Evolutionary conservation across 2,113 vertebrate genomes (phyloP), one percentile per base, ranked within the genome.

Genomic region (Nothoprocta pentlandii): DNA sequence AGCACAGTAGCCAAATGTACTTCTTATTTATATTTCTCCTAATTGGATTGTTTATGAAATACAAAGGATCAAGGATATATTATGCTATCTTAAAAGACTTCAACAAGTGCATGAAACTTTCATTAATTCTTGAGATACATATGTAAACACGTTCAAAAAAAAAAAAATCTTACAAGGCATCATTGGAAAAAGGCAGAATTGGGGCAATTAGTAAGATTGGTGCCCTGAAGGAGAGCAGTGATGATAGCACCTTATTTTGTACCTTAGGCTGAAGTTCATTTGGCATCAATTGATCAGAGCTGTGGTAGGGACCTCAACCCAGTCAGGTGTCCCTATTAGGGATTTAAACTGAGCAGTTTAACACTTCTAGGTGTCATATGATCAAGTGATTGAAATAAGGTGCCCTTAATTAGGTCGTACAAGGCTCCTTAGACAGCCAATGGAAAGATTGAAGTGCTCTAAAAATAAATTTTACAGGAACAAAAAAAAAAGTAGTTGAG

Each of bases 101-200:
- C 61, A 91, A 90, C 90, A 95, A 95, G 95, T 91, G 90, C 70
- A 68, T 80, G 90, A 96, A 94, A 93, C 86, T 96, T 97, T 95
- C 90, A 95, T 96, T 83, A 53, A 16, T 87, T 83, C 85, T 86
- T 92, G 92, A 90, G 22, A 39, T 71, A 21, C 94, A 87, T 84
- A 80, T 88, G 94, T 69, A 92, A 89, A 94, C n/a, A 58, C 44
- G 83, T 81, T 94, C 58, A 32, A 54, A 81, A 36, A 62, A 81
- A 36, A 62, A 42, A 6, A 39, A 39, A 39, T 39, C 30, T 46
- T 64, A 1, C 42, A 64, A 87, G 14, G 19, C n/a, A 2, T 32
- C 41, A 8, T 56, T 56, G 16, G 25, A 25, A 25, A 71, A 51
- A 53, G 23, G 19, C 3, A 6, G 26, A 76, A 49, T 49, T 49